These are phyloP conservation scores for Tridacna crocea DNA, from an alignment of 2,888 invertebrate species.

Conservation along the genomic window DNA sequence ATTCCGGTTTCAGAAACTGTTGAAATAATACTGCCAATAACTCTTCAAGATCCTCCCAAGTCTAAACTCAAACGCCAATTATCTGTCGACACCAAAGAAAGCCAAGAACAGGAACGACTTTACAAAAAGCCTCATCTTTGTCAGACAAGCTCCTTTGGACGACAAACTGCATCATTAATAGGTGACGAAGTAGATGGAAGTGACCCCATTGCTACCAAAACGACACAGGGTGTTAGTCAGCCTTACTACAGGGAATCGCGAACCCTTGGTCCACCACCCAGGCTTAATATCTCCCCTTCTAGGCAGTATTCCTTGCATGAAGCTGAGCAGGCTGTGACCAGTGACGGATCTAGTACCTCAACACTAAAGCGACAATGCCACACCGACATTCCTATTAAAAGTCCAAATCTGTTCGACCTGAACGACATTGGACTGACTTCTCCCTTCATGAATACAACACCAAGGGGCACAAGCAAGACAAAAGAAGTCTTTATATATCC, in stretches of 20 bases:
- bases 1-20: not conserved
- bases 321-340: not conserved
- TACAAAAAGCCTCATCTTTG: constrained; percentile 36
- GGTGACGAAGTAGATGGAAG: constrained; percentile 42
- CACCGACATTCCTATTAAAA: constrained; percentile 7
- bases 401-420: constrained; percentile 52
- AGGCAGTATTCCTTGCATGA: not conserved
- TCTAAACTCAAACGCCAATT: constrained; percentile 65
- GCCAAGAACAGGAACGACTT: constrained; percentile 36
- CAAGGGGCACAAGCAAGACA: not conserved
- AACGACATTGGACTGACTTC: constrained; percentile 57
- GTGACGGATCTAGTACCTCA: not conserved
- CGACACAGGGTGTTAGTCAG: not conserved
- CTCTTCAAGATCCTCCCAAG: constrained; percentile 66
- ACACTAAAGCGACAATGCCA: not conserved
- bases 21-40: constrained; percentile 29
- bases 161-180: not conserved
- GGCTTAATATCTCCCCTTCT: not conserved
- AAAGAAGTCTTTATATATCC: constrained; percentile 46
- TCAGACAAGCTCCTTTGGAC: not conserved
- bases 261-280: not conserved
- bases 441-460: constrained; percentile 43
- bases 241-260: not conserved
- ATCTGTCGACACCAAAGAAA: constrained; percentile 62
- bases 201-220: no score